Conservation (phyloP, 2,888 invertebrate species). For the Pseudococcus viburni region DNA sequence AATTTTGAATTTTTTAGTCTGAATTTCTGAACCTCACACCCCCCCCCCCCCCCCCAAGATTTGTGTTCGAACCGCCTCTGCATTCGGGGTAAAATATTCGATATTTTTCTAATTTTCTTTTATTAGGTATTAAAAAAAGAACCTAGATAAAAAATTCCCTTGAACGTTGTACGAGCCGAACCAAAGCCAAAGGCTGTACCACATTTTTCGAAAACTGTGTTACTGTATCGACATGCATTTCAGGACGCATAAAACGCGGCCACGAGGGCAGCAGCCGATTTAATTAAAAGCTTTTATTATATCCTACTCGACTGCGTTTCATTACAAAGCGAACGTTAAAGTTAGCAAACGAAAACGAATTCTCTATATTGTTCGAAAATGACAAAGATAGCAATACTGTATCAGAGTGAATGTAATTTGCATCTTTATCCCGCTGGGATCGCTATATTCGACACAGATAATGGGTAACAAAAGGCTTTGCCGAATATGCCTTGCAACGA, state of each 20-base stretch:
- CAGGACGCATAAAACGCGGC: slow-evolving; percentile 46
- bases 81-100: too few relatives aligned
- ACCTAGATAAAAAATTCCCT: not conserved
- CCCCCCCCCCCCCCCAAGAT: too few relatives aligned
- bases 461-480: slow-evolving; percentile 60
- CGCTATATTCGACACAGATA: slow-evolving; percentile 54
- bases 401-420: slow-evolving; percentile 60
- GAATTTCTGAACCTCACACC: too few relatives aligned
- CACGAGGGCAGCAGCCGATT: slow-evolving; percentile 40
- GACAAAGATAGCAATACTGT: slow-evolving; percentile 58
- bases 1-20: too few relatives aligned
- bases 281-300: slow-evolving; percentile 62
- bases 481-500: slow-evolving; percentile 34
- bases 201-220: slow-evolving; percentile 1
- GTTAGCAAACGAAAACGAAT: slow-evolving; percentile 62
- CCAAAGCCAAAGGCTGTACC: not conserved
- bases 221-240: slow-evolving; percentile 62
- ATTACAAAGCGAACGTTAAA: slow-evolving; percentile 60
- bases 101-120: not conserved
- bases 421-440: slow-evolving; percentile 64
- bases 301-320: slow-evolving; percentile 28
- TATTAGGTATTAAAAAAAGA: not conserved
- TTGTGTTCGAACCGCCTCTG: too few relatives aligned
- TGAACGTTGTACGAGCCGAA: not conserved
- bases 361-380: slow-evolving; percentile 64